Conservation (phyloP, 2,797 vertebrate species). For the Todus mexicanus region DNA sequence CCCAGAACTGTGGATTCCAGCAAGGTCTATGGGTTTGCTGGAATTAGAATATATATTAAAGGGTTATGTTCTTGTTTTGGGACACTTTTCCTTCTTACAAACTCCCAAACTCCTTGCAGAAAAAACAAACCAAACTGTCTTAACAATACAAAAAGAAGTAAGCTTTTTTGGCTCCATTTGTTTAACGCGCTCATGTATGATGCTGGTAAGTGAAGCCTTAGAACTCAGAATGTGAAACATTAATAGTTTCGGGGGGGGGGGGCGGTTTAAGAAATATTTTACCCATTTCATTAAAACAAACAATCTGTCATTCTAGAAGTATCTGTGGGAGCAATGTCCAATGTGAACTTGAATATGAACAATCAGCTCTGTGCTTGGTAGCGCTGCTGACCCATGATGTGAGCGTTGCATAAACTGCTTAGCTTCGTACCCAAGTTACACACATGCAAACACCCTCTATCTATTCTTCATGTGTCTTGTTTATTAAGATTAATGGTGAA, state of each 20-base stretch:
- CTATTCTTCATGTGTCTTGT: neutral
- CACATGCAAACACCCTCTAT: neutral
- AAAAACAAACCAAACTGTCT: slow-evolving; percentile 33
- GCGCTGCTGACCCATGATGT: neutral
- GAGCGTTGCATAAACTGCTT: neutral
- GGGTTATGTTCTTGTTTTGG: neutral
- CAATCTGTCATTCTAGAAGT: neutral
- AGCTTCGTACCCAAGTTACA: neutral
- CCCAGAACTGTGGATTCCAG: neutral
- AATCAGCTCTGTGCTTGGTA: slow-evolving; percentile 1
- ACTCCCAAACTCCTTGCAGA: neutral
- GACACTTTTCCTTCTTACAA: neutral
- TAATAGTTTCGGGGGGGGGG: no score
- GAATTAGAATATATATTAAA: no score
- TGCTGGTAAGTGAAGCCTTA: slow-evolving; percentile 16
- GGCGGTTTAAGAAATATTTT: slow-evolving; percentile 10
- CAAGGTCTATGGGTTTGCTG: neutral
- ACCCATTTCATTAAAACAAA: slow-evolving; percentile 23
- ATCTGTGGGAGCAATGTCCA: neutral
- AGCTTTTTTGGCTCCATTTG: slow-evolving; percentile 28
- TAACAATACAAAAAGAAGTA: neutral
- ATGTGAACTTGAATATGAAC: neutral
- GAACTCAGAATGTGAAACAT: neutral
- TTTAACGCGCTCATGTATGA: slow-evolving; percentile 14
- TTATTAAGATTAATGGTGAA: neutral